phyloP scores from a whole-genome alignment of 2,797 vertebrate genomes.

The Natrix natrix region DNA sequence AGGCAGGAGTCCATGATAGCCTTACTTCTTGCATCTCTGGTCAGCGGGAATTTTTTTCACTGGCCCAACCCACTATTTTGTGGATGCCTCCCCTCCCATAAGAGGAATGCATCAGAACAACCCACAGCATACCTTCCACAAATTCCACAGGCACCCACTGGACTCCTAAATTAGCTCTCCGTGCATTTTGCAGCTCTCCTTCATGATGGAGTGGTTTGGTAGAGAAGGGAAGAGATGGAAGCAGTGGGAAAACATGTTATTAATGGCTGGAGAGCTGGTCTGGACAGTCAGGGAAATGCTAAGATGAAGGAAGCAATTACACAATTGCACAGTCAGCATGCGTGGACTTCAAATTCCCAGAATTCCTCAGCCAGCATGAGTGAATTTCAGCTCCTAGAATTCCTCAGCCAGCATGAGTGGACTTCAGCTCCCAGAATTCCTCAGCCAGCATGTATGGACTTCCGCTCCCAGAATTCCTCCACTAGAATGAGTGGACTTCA shows the following conservation, averaged over 20 bases:
- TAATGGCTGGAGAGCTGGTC: neutral
- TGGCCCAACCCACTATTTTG: neutral
- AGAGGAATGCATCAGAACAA: neutral
- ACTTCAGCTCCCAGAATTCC: too few relatives aligned
- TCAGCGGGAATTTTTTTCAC: neutral
- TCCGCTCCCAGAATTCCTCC: too few relatives aligned
- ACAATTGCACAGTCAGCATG: neutral
- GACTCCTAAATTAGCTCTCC: neutral
- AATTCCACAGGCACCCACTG: neutral
- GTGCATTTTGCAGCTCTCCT: neutral
- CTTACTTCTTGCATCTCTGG: neutral
- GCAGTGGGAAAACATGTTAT: neutral
- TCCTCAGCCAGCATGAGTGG: too few relatives aligned
- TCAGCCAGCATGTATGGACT: too few relatives aligned
- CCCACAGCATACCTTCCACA: neutral
- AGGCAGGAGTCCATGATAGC: neutral
- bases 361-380: fast-evolving
- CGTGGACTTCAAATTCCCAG: neutral
- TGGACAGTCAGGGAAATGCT: neutral
- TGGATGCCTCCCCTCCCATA: neutral
- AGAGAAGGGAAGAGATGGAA: neutral
- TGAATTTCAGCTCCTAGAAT: too few relatives aligned
- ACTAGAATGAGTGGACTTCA: neutral
- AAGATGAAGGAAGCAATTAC: neutral
- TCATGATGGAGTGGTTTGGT: neutral